Evolutionary conservation across 2,113 vertebrate species (phyloP).

Genomic region (Parus major): DNA sequence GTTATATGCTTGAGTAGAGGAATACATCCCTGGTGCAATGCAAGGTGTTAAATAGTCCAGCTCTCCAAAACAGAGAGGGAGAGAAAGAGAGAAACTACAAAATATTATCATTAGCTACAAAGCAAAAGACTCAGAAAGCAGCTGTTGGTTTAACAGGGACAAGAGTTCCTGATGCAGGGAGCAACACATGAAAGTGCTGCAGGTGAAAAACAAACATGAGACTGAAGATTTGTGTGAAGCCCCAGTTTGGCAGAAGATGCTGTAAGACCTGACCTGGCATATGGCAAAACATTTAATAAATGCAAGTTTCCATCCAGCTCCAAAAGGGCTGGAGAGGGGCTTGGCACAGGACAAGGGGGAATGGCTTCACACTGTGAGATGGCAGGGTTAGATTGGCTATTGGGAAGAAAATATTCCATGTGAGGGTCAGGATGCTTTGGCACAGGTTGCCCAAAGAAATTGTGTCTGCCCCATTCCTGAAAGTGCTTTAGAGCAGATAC

Average conservation of each 20-base stretch:
- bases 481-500: background rate
- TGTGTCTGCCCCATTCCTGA: background rate
- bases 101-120: background rate
- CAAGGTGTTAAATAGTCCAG: background rate
- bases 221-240: background rate
- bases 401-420: background rate
- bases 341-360: background rate
- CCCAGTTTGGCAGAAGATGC: background rate
- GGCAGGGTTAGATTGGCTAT: background rate
- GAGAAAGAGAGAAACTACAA: background rate
- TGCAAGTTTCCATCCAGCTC: background rate
- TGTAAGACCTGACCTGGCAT: background rate
- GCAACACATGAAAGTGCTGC: background rate
- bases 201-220: background rate
- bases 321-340: background rate
- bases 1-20: background rate
- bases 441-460: background rate
- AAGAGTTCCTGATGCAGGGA: background rate
- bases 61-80: background rate
- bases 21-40: background rate
- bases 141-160: background rate
- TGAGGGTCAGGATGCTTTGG: rapidly evolving
- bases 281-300: background rate
- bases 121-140: background rate
- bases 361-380: background rate